Conservation (phyloP, 2,113 vertebrate species). For the Gallinago jamesoni region DNA sequence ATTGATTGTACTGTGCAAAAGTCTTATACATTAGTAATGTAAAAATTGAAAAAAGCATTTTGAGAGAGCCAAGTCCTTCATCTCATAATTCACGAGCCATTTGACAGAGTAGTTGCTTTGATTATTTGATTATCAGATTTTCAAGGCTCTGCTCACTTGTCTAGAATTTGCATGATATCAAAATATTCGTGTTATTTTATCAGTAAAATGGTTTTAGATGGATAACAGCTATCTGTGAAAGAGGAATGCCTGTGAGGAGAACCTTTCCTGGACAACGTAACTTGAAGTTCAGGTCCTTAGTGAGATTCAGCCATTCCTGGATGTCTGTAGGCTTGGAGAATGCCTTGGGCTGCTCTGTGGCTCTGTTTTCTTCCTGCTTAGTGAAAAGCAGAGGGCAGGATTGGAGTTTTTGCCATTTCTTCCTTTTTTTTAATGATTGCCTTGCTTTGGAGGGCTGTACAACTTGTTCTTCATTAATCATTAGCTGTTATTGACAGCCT, state of each 20-base stretch:
- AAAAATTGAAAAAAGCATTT: background rate
- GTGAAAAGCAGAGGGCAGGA: background rate
- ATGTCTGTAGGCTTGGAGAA: background rate
- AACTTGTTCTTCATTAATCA: background rate
- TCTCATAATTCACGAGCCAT: background rate
- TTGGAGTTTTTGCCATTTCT: background rate
- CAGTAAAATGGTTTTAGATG: background rate
- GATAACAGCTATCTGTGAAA: background rate
- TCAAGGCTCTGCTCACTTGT: background rate
- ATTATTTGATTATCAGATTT: background rate
- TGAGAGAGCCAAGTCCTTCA: background rate
- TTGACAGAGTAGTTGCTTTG: background rate
- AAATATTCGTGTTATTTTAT: background rate
- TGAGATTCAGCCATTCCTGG: background rate
- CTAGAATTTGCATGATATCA: background rate
- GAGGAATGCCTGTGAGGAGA: background rate
- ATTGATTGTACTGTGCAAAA: background rate
- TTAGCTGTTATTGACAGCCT: background rate
- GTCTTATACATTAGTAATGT: background rate
- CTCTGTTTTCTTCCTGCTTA: background rate
- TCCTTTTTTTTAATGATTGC: background rate
- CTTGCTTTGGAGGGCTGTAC: background rate
- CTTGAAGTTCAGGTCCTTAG: background rate
- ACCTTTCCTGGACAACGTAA: background rate
- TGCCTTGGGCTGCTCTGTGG: background rate